Base-by-base conservation (phyloP, 2,113 vertebrate genomes). In the Hassar affinis region DNA sequence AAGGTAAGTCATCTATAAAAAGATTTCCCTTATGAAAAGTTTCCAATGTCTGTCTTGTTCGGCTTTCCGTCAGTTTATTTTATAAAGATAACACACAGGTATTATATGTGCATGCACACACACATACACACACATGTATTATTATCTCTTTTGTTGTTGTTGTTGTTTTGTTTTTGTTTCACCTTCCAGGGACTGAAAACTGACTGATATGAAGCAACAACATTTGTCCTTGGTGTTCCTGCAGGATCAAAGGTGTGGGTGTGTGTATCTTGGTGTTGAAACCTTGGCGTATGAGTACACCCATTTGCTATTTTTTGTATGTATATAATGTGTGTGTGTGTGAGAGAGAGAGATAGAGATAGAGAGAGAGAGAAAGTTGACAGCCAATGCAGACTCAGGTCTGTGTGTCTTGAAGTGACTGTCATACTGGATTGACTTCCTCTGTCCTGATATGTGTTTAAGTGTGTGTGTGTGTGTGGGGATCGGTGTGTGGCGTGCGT, bases 371-470 rank as follows among this genome's bases (percentile, higher is more conserved):
- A 68, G 62, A 82, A 90, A 94, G 90, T 91, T 95, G 92, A 94
- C 94, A 96, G 95, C 91, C 85, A 89, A 92, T 93, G 95, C 94
- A 93, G 93, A 95, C 93, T 94, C 95, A 95, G 95, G 94, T 91
- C 94, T 90, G 94, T 95, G 95, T 97, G 95, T 98, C 96, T 96
- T 89, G 93, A 96, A 99, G 97, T 97, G 95, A 96, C 95, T 98
- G 97, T 99, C 97, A 97, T 93, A 91, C 93, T 90, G 93, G 95
- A 97, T 98, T 97, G 95, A 96, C 97, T 96, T 97, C 94, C 94
- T 94, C 94, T 92, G 92, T 92, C 93, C 93, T 93, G 91, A 90
- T 95, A 95, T 91, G 85, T 56, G 75, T 80, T 49, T 74, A 35
- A 27, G 61, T 86, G 93, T 95, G 93, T 93, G 94, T 95, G 93